Base-by-base conservation (phyloP, 2,797 vertebrate species). In the Pseudopleuronectes americanus region DNA sequence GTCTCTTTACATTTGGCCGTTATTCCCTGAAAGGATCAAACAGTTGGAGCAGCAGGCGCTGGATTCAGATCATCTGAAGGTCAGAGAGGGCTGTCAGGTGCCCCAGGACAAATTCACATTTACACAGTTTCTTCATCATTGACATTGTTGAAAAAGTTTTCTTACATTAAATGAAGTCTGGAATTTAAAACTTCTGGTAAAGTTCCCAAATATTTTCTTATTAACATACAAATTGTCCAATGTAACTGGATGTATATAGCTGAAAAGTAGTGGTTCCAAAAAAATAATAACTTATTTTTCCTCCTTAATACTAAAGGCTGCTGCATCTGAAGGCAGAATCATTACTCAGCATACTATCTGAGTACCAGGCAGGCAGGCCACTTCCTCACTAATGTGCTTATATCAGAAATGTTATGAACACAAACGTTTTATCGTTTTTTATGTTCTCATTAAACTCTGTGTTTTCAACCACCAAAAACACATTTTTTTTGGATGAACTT, bases 1-100 rank as follows among this genome's bases (percentile, higher is more conserved):
- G 51, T 71, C 67, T 33, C 28, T 66, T 23, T 31, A 43, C 68
- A 57, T 60, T 67, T 55, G 53, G 53, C 33, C 24, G 17, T 59
- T 52, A 65, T 57, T 77, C 67, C 56, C 53, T 38, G 47, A 55
- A 64, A 68, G 17, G 62, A 81, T 75, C 71, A 71, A 52, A 41
- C n/a, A 45, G 66, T 41, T 71, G 75, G 47, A 72, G 41, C 13
- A 13, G 24, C 62, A 59, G 52, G 53, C 54, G 57, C 23, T 55
- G 58, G 4, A 8, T 23, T 48, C 23, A 24, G 57, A 57, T 24
- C 51, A 70, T 60, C 68, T 59, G 77, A 24, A 36, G 48, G 8
- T 59, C 48, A 56, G 48, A 5, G 22, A 23, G 17, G 14, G 22
- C 8, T 43, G 4, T 31, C 41, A 74, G 56, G 59, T 69, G 64